Evolutionary conservation across 2,113 vertebrate species (phyloP).

Genomic region (Dromaius novaehollandiae): DNA sequence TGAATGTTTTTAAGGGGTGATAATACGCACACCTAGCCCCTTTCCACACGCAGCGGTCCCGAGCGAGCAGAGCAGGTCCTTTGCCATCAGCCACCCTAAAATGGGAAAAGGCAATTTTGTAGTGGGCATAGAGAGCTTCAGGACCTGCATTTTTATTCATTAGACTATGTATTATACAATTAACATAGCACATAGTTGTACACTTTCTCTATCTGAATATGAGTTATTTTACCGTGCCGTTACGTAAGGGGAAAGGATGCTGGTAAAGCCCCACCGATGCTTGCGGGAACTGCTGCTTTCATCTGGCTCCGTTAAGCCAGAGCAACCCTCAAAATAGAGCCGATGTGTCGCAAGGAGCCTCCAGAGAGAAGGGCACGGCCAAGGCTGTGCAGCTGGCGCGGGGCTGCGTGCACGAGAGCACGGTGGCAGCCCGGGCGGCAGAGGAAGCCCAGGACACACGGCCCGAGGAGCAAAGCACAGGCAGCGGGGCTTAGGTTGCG

Average conservation of each 20-base stretch:
- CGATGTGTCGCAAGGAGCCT: neutral
- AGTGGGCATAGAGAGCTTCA: neutral
- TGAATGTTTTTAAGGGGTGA: constrained; percentile 20
- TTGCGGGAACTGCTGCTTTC: neutral
- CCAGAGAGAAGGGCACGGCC: neutral
- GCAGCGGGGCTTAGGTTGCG: neutral
- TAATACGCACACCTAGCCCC: neutral
- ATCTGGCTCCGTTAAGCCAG: neutral
- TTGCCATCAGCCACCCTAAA: neutral
- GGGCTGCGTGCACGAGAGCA: neutral
- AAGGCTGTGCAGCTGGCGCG: neutral
- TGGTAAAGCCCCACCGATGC: neutral
- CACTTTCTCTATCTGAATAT: neutral
- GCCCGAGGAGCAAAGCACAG: no score
- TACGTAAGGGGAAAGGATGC: neutral
- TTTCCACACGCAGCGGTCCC: accelerated
- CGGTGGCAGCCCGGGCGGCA: neutral
- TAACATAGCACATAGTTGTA: neutral
- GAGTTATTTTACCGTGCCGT: neutral
- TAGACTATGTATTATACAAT: neutral
- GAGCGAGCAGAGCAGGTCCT: neutral
- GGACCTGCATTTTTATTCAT: neutral
- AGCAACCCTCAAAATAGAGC: neutral
- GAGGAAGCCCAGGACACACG: neutral
- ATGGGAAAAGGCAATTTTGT: neutral